Conservation (phyloP, 1,140 invertebrate species). For the Ephestia elutella region DNA sequence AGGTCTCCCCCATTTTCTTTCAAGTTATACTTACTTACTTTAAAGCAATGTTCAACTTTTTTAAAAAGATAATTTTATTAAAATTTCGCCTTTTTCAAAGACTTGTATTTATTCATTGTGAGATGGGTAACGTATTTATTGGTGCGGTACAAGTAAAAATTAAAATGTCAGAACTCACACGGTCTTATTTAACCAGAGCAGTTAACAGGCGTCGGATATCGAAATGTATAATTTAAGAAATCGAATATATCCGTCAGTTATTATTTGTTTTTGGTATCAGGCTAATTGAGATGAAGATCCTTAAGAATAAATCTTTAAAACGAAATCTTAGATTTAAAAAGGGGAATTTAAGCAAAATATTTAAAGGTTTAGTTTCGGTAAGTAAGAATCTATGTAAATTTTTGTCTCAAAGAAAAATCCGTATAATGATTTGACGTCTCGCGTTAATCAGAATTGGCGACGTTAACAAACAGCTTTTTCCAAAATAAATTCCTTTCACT, state of each 20-base stretch:
- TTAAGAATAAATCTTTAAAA: not conserved
- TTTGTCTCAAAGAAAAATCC: not conserved
- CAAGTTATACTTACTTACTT: too few relatives aligned
- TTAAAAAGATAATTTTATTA: too few relatives aligned
- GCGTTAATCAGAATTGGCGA: not conserved
- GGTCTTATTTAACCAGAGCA: constrained; percentile 14
- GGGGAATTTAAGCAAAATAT: too few relatives aligned
- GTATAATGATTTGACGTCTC: not conserved
- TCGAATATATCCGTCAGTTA: constrained; percentile 18
- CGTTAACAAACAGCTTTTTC: constrained; percentile 14
- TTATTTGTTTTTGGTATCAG: constrained; percentile 5
- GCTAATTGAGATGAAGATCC: not conserved
- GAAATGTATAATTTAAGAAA: constrained; percentile 28
- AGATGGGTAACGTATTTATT: constrained; percentile 12
- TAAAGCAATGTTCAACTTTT: too few relatives aligned
- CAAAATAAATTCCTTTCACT: constrained; percentile 16
- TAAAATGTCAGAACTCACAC: constrained; percentile 36
- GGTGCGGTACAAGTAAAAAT: constrained; percentile 26
- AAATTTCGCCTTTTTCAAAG: too few relatives aligned
- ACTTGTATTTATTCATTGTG: not conserved
- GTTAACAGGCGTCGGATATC: constrained; percentile 27
- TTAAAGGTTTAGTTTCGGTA: too few relatives aligned
- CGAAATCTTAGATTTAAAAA: too few relatives aligned
- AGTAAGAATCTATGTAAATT: too few relatives aligned
- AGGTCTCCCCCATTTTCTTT: too few relatives aligned